phyloP scores from a whole-genome alignment of 2,797 vertebrate species.

The Gallirallus australis region DNA sequence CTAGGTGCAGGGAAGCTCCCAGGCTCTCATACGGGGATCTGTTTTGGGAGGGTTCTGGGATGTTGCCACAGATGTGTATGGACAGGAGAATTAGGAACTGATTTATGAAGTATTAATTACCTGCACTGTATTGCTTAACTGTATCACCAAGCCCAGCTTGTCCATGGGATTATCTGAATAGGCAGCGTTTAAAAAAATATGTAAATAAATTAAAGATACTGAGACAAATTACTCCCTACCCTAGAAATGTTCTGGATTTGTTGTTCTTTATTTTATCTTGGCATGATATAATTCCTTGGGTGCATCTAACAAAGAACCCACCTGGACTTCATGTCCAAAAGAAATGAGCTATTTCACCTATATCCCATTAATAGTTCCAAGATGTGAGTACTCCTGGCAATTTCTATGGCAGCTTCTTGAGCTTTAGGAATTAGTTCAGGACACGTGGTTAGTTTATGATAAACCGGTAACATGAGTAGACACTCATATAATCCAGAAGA shows the following conservation, averaged over 20 bases:
- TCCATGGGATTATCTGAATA: neutral
- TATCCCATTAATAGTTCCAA: neutral
- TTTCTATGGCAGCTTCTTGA: neutral
- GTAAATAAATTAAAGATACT: neutral
- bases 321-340: neutral
- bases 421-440: neutral
- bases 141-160: neutral
- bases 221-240: neutral
- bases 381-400: neutral
- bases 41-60: neutral
- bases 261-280: neutral
- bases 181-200: neutral
- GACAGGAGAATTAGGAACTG: neutral
- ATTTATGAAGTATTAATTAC: neutral
- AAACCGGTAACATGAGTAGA: neutral
- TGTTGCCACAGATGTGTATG: fast-evolving
- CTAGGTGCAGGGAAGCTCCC: fast-evolving
- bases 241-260: neutral
- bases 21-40: fast-evolving
- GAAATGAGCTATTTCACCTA: neutral
- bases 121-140: neutral
- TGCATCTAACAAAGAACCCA: neutral
- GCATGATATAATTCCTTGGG: neutral
- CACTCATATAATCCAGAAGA: neutral
- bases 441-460: neutral